A percentile compares a stretch with the other conserved stretches of the same genome.
phyloP scores from a whole-genome alignment of 2,113 vertebrate species.

The Chauna torquata region DNA sequence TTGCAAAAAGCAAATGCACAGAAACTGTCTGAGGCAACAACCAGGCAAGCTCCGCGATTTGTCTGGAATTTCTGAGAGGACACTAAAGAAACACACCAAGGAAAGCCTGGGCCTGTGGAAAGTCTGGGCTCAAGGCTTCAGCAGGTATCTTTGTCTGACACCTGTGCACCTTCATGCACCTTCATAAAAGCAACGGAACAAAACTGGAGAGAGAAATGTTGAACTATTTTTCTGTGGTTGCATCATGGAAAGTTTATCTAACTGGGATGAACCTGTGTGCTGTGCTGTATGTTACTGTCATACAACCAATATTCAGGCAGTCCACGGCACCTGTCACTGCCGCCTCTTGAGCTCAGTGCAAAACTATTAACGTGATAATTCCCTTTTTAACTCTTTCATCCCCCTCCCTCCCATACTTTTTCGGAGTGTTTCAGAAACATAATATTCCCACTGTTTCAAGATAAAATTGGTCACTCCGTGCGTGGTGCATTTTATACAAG shows the following conservation, averaged over 20 bases:
- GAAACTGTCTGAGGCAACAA: neutral
- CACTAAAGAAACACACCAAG: neutral
- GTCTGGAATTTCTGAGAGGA: neutral
- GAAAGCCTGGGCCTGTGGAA: neutral
- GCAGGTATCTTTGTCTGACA: neutral
- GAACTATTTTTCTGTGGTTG: neutral
- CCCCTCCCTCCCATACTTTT: neutral
- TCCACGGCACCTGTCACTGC: neutral
- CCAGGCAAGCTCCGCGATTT: neutral
- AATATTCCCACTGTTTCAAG: neutral
- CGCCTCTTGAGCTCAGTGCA: neutral
- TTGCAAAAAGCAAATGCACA: slow-evolving; percentile 25
- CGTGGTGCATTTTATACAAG: neutral
- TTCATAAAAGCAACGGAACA: neutral
- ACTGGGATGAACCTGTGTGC: neutral
- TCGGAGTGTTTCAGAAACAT: neutral
- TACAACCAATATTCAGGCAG: neutral
- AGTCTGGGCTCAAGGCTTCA: neutral
- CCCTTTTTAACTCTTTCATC: neutral
- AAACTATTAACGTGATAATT: neutral
- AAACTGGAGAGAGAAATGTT: neutral
- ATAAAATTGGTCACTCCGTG: neutral
- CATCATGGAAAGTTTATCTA: neutral
- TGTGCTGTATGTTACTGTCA: neutral
- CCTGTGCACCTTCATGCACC: neutral